These are phyloP conservation scores for Steatornis caripensis DNA, from an alignment of 2,113 vertebrate species.

Conservation along the genomic window DNA sequence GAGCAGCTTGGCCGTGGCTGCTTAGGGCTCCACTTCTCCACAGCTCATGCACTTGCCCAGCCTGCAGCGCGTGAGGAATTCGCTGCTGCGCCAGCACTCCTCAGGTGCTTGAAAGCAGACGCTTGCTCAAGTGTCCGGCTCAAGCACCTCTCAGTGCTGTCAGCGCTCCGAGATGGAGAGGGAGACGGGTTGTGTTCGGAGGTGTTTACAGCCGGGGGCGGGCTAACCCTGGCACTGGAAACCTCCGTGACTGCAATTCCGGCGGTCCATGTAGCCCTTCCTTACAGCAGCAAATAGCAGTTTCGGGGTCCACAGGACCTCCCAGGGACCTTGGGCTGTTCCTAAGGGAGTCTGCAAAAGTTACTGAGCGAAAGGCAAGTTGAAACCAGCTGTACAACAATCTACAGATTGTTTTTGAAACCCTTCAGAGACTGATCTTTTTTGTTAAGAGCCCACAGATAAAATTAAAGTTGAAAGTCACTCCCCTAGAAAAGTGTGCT, in stretches of 20 bases:
- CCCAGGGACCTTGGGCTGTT: not conserved
- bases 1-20: not conserved
- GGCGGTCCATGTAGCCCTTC: not conserved
- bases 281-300: not conserved
- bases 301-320: not conserved
- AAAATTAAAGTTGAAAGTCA: not conserved
- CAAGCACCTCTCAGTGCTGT: not conserved
- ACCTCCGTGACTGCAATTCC: not conserved
- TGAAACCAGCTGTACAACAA: not conserved
- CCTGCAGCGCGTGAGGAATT: not conserved
- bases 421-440: not conserved
- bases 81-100: not conserved
- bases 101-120: not conserved
- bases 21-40: not conserved
- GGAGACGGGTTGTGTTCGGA: not conserved
- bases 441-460: not conserved
- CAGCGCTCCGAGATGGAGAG: not conserved
- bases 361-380: not conserved
- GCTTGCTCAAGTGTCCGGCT: not conserved
- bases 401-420: not conserved
- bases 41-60: fast-evolving
- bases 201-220: not conserved
- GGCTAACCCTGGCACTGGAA: not conserved
- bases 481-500: not conserved
- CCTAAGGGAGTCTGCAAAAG: not conserved